Conservation (phyloP, 2,113 vertebrate genomes). For the Uria lomvia region DNA sequence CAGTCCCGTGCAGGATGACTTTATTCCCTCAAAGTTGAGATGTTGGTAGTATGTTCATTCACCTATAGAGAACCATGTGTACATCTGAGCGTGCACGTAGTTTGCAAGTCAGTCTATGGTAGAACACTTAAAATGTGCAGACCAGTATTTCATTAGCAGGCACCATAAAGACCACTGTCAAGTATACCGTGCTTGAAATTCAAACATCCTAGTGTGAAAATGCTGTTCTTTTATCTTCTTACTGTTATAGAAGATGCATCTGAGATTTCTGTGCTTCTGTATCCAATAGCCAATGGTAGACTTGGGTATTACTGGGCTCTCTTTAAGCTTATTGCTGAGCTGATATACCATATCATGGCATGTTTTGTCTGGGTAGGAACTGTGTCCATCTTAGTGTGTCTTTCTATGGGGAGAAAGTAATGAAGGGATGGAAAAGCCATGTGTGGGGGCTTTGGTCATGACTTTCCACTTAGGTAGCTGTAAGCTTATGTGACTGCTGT, state of each 20-base stretch:
- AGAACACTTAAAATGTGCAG: not conserved
- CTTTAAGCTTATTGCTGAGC: not conserved
- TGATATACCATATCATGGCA: not conserved
- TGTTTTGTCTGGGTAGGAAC: not conserved
- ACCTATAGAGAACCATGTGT: not conserved
- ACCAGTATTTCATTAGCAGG: not conserved
- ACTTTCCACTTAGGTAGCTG: not conserved
- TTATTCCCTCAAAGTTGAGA: not conserved
- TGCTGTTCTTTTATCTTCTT: not conserved
- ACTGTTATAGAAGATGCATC: not conserved
- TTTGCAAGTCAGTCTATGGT: not conserved
- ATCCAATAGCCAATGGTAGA: not conserved
- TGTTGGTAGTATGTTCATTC: not conserved
- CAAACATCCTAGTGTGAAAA: not conserved
- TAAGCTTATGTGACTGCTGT: not conserved
- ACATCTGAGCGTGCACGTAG: accelerated
- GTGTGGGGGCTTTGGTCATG: not conserved
- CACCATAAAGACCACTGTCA: not conserved
- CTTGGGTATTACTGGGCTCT: not conserved
- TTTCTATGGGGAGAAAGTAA: not conserved
- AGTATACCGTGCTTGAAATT: not conserved
- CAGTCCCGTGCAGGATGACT: not conserved
- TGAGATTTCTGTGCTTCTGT: not conserved
- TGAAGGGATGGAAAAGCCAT: not conserved
- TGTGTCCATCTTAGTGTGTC: not conserved